These are phyloP conservation scores for Pristiophorus japonicus DNA, from an alignment of 2,113 vertebrate species.

Conservation along the genomic window DNA sequence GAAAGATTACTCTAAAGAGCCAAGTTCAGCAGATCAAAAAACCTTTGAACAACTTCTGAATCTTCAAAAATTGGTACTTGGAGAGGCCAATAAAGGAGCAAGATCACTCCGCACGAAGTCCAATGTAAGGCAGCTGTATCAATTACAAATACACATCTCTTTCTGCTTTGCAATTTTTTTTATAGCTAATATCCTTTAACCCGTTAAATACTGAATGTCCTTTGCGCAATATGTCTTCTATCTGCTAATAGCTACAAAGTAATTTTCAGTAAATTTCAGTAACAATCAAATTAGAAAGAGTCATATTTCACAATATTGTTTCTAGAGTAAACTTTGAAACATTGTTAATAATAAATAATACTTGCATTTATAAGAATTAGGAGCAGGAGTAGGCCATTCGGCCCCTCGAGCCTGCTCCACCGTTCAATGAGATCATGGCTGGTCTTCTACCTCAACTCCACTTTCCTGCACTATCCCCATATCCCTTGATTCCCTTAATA, in stretches of 20 bases:
- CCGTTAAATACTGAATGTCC: not conserved
- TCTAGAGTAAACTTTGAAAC: not conserved
- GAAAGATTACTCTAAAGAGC: conserved; percentile 81
- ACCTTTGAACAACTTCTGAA: conserved; percentile 67
- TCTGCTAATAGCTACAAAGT: not conserved
- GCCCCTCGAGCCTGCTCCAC: no score
- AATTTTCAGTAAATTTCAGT: not conserved
- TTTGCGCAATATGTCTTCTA: not conserved
- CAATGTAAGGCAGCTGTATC: conserved; percentile 54
- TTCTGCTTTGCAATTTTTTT: not conserved
- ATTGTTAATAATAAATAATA: not conserved
- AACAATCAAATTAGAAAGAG: not conserved
- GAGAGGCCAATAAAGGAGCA: conserved; percentile 56
- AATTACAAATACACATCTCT: not conserved
- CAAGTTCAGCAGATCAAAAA: conserved; percentile 69
- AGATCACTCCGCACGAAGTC: conserved; percentile 68
- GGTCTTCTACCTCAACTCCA: no score
- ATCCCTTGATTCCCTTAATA: no score
- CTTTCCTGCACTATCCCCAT: no score
- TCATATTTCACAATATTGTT: not conserved
- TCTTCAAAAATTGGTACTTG: conserved; percentile 58
- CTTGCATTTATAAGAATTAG: not conserved
- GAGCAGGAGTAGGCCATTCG: no score
- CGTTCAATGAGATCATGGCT: no score
- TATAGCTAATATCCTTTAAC: not conserved